Conservation (phyloP, 1,140 invertebrate genomes). For the Nautilus pompilius region DNA sequence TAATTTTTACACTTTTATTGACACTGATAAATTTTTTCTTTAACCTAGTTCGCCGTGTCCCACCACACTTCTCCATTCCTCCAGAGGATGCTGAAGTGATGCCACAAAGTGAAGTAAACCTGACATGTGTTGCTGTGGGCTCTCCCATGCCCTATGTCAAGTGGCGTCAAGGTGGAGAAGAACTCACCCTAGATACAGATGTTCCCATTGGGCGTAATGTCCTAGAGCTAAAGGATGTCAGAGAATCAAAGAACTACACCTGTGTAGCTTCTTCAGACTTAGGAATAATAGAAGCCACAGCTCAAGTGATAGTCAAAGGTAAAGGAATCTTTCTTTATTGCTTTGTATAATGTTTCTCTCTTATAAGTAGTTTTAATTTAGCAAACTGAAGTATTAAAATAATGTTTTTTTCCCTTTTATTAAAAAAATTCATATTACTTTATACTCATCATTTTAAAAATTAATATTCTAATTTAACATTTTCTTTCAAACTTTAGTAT, state of each 20-base stretch:
- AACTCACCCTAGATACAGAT: constrained; percentile 68
- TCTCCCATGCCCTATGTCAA: constrained; percentile 97
- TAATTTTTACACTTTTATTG: not conserved
- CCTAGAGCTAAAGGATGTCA: constrained; percentile 78
- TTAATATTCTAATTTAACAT: too few relatives aligned
- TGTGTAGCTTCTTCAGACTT: constrained; percentile 92
- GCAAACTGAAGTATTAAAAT: too few relatives aligned
- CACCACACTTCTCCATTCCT: constrained; percentile 90
- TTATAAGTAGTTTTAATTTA: too few relatives aligned
- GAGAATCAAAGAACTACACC: constrained; percentile 93
- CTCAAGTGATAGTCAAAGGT: constrained; percentile 94
- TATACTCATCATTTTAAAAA: too few relatives aligned
- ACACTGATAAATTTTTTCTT: constrained; percentile 4
- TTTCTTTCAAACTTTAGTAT: too few relatives aligned
- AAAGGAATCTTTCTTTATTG: constrained; percentile 51
- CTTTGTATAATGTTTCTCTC: not conserved
- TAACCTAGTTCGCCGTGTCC: constrained; percentile 79
- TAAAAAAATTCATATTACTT: too few relatives aligned
- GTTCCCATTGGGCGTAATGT: constrained; percentile 69
- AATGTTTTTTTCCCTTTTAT: too few relatives aligned
- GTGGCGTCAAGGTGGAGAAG: constrained; percentile 84
- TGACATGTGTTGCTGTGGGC: constrained; percentile 94
- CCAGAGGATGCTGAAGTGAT: constrained; percentile 85
- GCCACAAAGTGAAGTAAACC: constrained; percentile 82
- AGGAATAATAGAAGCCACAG: constrained; percentile 81